Evolutionary conservation across 2,113 vertebrate species (phyloP).

Genomic region (Esox niger): DNA sequence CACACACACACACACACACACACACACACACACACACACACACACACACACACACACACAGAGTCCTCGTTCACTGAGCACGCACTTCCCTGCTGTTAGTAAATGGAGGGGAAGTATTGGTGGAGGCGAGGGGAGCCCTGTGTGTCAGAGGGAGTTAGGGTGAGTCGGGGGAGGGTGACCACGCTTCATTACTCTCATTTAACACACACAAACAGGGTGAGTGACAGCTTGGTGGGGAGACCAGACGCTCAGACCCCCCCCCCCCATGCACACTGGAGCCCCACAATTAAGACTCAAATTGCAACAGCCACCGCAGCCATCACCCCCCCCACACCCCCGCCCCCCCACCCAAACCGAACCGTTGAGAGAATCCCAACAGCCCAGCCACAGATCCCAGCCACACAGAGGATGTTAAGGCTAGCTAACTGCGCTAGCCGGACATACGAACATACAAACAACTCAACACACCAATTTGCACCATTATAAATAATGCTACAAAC

Average conservation of each 20-base stretch:
- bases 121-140: slow-evolving; percentile 50
- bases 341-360: background rate
- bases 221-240: slow-evolving; percentile 67
- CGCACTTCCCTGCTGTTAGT: slow-evolving; percentile 56
- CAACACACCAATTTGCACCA: no score
- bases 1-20: slow-evolving; percentile 11
- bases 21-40: slow-evolving; percentile 56
- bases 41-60: slow-evolving; percentile 37
- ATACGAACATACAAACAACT: no score
- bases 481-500: no score
- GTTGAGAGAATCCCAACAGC: slow-evolving; percentile 1
- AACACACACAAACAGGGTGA: slow-evolving; percentile 70
- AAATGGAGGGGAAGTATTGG: slow-evolving; percentile 69
- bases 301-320: slow-evolving; percentile 74
- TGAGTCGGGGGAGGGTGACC: slow-evolving; percentile 40
- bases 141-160: slow-evolving; percentile 66
- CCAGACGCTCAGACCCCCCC: slow-evolving; percentile 35
- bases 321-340: slow-evolving; percentile 14
- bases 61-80: no score
- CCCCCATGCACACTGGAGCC: slow-evolving; percentile 67
- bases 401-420: background rate
- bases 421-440: background rate
- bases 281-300: slow-evolving; percentile 73
- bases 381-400: background rate
- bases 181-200: slow-evolving; percentile 74